phyloP scores from a whole-genome alignment of 2,113 vertebrate genomes.

The Xenopus borealis region DNA sequence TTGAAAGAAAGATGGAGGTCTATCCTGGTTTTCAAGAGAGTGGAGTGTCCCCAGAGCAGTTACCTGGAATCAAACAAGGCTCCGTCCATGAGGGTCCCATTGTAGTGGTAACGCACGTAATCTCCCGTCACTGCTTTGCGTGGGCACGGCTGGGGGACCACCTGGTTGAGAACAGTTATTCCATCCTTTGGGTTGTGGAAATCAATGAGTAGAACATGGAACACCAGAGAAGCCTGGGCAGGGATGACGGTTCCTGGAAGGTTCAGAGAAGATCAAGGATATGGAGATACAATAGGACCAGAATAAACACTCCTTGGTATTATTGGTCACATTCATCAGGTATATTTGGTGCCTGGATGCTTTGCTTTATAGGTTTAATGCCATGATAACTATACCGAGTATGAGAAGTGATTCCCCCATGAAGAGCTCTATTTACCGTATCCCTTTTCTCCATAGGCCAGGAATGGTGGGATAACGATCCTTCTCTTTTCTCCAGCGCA shows the following conservation, averaged over 20 bases:
- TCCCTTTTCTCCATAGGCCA: conserved; percentile 89
- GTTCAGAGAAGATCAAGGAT: neutral
- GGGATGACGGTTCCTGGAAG: conserved; percentile 78
- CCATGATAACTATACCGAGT: too few species aligned
- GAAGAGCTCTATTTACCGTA: conserved; percentile 64
- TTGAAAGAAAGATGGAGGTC: too few species aligned
- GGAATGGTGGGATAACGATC: conserved; percentile 84
- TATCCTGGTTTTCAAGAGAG: too few species aligned
- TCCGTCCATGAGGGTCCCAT: conserved; percentile 88
- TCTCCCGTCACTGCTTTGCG: conserved; percentile 77
- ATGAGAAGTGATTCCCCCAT: too few species aligned
- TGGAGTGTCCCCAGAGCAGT: too few species aligned
- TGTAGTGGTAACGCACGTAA: conserved; percentile 96
- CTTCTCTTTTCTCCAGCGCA: conserved; percentile 84
- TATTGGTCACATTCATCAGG: too few species aligned
- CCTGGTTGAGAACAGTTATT: conserved; percentile 71
- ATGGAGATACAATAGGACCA: too few species aligned
- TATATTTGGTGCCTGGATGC: too few species aligned
- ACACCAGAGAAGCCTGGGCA: conserved; percentile 85
- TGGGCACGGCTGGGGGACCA: conserved; percentile 68
- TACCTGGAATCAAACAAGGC: conserved; percentile 89
- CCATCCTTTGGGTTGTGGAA: conserved; percentile 89
- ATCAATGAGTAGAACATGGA: conserved; percentile 84
- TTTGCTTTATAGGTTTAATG: too few species aligned
- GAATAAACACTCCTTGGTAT: too few species aligned